Conservation (phyloP, 2,113 vertebrate genomes). For the Actenoides hombroni region DNA sequence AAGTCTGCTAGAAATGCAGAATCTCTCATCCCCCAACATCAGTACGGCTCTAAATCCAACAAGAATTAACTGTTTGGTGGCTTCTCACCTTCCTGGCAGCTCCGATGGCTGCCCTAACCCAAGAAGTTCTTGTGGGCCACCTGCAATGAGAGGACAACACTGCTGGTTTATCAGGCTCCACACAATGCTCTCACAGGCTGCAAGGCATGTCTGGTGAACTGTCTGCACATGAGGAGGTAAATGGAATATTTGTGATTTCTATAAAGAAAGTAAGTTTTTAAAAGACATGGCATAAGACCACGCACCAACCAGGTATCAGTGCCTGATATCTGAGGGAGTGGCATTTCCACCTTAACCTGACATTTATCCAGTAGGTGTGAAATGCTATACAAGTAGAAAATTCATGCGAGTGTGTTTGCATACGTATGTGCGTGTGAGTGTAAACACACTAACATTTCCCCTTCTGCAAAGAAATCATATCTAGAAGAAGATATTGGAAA, state of each 20-base stretch:
- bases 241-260: neutral
- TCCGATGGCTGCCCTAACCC: neutral
- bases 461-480: neutral
- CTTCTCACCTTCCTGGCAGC: neutral
- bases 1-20: neutral
- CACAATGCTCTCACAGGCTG: neutral
- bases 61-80: neutral
- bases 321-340: neutral
- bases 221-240: neutral
- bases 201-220: neutral
- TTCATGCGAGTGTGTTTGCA: neutral
- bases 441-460: neutral
- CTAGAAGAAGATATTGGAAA: neutral
- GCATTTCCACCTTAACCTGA: neutral
- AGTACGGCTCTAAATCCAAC: neutral
- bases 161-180: neutral
- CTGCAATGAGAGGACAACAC: neutral
- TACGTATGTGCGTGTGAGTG: neutral
- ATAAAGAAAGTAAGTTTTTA: neutral
- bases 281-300: fast-evolving
- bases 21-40: neutral
- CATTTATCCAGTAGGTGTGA: neutral
- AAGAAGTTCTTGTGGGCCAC: neutral
- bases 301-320: neutral
- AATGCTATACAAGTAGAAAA: neutral